A percentile compares a stretch with the other conserved stretches of the same genome.
Conservation (phyloP, 2,797 vertebrate species). For the Poeciliopsis turneri region DNA sequence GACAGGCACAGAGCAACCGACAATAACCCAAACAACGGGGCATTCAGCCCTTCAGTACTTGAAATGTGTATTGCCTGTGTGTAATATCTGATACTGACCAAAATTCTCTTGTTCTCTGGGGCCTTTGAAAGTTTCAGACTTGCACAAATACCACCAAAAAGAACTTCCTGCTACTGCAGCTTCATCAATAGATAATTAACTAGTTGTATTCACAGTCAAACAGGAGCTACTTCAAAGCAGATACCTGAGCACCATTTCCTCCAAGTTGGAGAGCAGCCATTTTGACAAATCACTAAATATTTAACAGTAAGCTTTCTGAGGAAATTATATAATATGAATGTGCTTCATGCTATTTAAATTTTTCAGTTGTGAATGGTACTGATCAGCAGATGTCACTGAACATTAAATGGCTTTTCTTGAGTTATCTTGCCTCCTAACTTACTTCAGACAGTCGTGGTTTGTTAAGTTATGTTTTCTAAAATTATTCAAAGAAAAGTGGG, state of each 20-base stretch:
- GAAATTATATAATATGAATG: constrained; percentile 8
- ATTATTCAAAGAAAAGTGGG: neutral
- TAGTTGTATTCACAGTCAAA: neutral
- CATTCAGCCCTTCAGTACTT: neutral
- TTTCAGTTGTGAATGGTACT: neutral
- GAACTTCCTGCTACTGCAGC: neutral
- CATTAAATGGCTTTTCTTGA: neutral
- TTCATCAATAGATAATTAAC: neutral
- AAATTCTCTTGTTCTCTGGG: neutral
- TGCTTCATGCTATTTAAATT: neutral
- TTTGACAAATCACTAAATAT: constrained; percentile 36
- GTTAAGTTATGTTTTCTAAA: neutral
- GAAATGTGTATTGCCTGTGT: neutral
- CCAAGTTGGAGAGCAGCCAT: constrained; percentile 21
- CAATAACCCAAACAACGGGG: neutral
- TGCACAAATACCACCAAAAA: neutral
- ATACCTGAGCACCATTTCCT: neutral
- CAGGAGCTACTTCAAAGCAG: constrained; percentile 2
- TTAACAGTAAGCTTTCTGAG: constrained; percentile 8
- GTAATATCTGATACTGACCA: neutral
- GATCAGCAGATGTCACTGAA: neutral
- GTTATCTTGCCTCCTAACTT: neutral
- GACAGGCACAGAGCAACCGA: neutral
- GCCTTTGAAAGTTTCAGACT: constrained; percentile 1
- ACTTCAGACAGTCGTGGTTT: neutral